Evolutionary conservation across 2,888 invertebrate species (phyloP).

Genomic region (Drosophila basisetae): DNA sequence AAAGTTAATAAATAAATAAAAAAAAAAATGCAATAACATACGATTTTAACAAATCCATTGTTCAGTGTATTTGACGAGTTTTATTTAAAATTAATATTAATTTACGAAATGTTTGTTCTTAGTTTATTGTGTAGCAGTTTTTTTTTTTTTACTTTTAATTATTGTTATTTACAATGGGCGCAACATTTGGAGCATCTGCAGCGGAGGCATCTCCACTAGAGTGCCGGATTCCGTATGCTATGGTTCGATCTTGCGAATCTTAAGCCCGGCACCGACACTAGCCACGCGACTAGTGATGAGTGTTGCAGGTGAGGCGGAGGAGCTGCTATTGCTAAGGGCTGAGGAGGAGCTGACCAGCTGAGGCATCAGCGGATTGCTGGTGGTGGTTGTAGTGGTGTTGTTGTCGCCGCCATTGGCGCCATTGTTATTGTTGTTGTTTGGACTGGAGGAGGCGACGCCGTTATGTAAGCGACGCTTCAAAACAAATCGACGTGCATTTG

Average conservation of each 20-base stretch:
- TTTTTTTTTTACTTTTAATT: slow-evolving; percentile 1
- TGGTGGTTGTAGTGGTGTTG: slow-evolving; percentile 10
- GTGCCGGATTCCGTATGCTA: slow-evolving; percentile 47
- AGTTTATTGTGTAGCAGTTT: slow-evolving; percentile 1
- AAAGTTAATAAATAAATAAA: not conserved
- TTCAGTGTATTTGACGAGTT: slow-evolving; percentile 35
- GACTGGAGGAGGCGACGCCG: slow-evolving; percentile 31
- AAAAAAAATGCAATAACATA: not conserved
- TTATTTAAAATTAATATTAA: slow-evolving; percentile 24
- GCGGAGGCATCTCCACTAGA: slow-evolving; percentile 45
- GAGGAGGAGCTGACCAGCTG: slow-evolving; percentile 51
- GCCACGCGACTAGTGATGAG: slow-evolving; percentile 41
- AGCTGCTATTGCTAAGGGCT: not conserved
- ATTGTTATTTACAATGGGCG: slow-evolving; percentile 63
- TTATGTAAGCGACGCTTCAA: slow-evolving; percentile 82
- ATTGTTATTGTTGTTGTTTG: slow-evolving; percentile 39
- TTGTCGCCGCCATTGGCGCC: slow-evolving; percentile 25
- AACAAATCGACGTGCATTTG: slow-evolving; percentile 73
- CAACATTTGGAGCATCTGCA: slow-evolving; percentile 63
- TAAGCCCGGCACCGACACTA: slow-evolving; percentile 57
- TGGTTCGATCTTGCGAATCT: slow-evolving; percentile 78
- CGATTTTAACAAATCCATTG: slow-evolving; percentile 14
- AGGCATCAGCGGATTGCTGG: slow-evolving; percentile 38
- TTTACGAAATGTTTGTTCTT: slow-evolving; percentile 22
- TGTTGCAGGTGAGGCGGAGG: slow-evolving; percentile 1